A percentile compares a stretch with the other conserved stretches of the same genome.
Evolutionary conservation across 2,888 invertebrate species (phyloP).

Genomic region (Morpho deidamia): DNA sequence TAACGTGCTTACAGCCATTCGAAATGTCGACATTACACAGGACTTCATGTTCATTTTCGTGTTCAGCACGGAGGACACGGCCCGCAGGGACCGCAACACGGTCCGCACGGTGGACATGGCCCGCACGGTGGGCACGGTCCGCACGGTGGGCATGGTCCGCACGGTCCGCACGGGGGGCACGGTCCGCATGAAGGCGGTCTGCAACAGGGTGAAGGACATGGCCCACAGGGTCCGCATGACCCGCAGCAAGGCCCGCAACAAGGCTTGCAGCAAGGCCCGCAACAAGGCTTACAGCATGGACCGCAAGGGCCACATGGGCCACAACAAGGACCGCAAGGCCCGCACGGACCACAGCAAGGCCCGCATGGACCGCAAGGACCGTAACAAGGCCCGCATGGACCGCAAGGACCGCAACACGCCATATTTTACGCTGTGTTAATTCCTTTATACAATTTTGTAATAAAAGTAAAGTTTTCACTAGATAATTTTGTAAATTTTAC

Average conservation of each 20-base stretch:
- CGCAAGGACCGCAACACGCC: slow-evolving; percentile 10
- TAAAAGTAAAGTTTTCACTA: slow-evolving; percentile 1
- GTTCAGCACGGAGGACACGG: slow-evolving; percentile 12
- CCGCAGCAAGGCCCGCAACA: not conserved
- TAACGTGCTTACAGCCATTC: not conserved
- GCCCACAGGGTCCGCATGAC: not conserved
- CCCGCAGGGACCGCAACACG: slow-evolving; percentile 2
- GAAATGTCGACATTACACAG: not conserved
- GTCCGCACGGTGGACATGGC: not conserved
- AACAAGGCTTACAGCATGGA: not conserved
- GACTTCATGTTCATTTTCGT: not conserved
- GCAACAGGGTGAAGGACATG: not conserved
- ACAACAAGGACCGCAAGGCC: slow-evolving; percentile 13
- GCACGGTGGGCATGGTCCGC: slow-evolving; percentile 15
- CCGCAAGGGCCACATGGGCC: not conserved
- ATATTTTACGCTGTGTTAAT: not conserved
- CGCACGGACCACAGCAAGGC: slow-evolving; percentile 22
- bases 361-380: slow-evolving; percentile 14
- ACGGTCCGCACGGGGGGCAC: slow-evolving; percentile 1
- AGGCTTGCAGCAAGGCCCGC: not conserved
- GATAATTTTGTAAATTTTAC: slow-evolving; percentile 1
- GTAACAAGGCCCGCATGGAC: slow-evolving; percentile 8
- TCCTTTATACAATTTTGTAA: not conserved
- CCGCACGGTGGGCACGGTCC: slow-evolving; percentile 10
- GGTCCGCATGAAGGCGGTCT: not conserved